These are phyloP conservation scores for Choloepus hoffmanni DNA, from an alignment of 2,113 vertebrate species.

Conservation along the genomic window DNA sequence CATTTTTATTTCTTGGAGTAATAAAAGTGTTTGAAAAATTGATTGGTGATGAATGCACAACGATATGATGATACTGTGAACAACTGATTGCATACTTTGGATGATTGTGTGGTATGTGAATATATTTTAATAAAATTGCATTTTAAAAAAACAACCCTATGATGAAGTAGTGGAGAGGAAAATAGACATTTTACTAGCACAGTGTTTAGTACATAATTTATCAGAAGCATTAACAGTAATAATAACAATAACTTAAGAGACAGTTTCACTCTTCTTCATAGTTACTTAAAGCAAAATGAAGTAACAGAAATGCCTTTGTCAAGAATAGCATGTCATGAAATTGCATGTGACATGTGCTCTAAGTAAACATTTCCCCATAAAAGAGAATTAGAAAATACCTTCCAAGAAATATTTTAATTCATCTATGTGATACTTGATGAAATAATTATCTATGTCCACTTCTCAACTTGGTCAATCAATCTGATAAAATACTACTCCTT, in stretches of 20 bases:
- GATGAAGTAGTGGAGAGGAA: background rate
- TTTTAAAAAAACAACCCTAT: too few species aligned
- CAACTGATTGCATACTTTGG: too few species aligned
- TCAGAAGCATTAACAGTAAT: background rate
- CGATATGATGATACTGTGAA: too few species aligned
- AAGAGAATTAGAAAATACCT: slow-evolving; percentile 30
- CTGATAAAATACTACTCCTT: background rate
- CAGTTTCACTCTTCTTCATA: background rate
- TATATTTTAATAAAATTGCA: too few species aligned
- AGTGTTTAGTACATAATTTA: background rate
- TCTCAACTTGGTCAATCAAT: background rate
- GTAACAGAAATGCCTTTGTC: slow-evolving; percentile 28
- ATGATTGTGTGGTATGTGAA: too few species aligned
- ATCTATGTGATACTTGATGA: background rate
- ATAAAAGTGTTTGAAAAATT: too few species aligned
- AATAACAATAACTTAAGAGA: background rate
- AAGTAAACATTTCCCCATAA: background rate
- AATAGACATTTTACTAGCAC: background rate
- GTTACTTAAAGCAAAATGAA: slow-evolving; percentile 20
- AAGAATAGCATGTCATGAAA: slow-evolving; percentile 19
- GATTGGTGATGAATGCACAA: too few species aligned
- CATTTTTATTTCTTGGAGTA: too few species aligned
- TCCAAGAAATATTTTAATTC: slow-evolving; percentile 1
- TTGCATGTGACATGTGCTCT: background rate
- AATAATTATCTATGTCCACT: background rate